Base-by-base conservation (phyloP, 2,888 invertebrate genomes). In the Reticulitermes lucifugus region DNA sequence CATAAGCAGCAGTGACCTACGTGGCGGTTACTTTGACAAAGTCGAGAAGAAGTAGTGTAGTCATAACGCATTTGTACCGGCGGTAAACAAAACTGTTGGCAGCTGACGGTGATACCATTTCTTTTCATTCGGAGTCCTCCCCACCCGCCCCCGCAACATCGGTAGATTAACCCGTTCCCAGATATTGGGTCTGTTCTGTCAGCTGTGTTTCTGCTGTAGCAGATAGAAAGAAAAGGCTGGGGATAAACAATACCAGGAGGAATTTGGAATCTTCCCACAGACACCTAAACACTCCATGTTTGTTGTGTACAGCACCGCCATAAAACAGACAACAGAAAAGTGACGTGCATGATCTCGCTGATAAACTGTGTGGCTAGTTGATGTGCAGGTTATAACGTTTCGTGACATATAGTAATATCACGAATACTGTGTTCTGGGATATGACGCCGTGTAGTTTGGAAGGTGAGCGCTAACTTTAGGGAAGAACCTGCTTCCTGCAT, bases 91-190 rank as follows among this genome's bases (percentile, higher is more conserved):
- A 25, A n/a, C 65, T 65, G 6, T 65, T 5, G n/a, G 0, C n/a
- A 55, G 55, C 2, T 12, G 18, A 18, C 55, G 18, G 18, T 65
- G 65, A 65, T 25, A n/a, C 65, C 6, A 25, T 14, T 65, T 14
- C n/a, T 2, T 73, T 73, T 73, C 73, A 41, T 41, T 73, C 21
- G 41, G 73, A 41, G 41, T 41, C 41, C 41, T 21, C 41, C 12
- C 65, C n/a, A 3, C 25, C 21, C 18, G 7, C 14, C n/a, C 35
- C 1, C 0, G 71, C 43, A 43, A 1, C 5, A 75, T 21, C 51
- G 77, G 6, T 12, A 46, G 46, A 77, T 77, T 77, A 77, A 77
- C 77, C 51, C 22, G 46, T 77, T 77, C 46, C 77, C 77, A 2
- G 77, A 46, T 77, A 46, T 51, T 77, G 46, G 10, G 29, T 7